Conservation (phyloP, 2,797 vertebrate genomes). For the Hydrophis major region DNA sequence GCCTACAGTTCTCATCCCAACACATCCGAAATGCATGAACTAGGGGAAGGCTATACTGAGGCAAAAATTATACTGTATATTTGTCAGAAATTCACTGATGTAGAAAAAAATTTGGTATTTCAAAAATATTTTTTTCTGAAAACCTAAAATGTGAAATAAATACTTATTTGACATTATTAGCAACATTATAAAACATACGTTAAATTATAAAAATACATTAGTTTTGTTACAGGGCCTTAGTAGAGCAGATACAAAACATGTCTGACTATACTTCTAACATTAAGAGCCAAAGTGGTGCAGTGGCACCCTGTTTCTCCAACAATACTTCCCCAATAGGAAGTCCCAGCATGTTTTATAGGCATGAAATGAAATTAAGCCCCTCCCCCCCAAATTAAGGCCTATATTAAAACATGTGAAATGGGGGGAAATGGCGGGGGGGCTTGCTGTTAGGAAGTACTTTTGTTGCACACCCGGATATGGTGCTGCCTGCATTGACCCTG, state of each 20-base stretch:
- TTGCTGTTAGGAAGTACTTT: too few relatives aligned
- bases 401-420: too few relatives aligned
- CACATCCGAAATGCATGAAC: neutral
- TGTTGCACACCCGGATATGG: too few relatives aligned
- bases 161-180: neutral
- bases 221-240: neutral
- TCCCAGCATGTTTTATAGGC: too few relatives aligned
- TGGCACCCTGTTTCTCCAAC: too few relatives aligned
- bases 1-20: neutral
- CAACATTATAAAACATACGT: constrained; percentile 15
- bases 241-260: neutral
- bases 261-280: neutral
- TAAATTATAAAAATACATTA: neutral
- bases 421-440: too few relatives aligned
- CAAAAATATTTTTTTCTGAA: neutral
- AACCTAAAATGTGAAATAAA: neutral
- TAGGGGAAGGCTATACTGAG: neutral
- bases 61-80: neutral
- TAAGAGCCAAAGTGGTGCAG: too few relatives aligned
- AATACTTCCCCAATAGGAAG: too few relatives aligned
- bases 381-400: too few relatives aligned
- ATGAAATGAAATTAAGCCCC: too few relatives aligned
- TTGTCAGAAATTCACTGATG: neutral
- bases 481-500: too few relatives aligned
- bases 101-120: neutral